phyloP scores from a whole-genome alignment of 2,797 vertebrate genomes.

The Protonibea diacanthus region DNA sequence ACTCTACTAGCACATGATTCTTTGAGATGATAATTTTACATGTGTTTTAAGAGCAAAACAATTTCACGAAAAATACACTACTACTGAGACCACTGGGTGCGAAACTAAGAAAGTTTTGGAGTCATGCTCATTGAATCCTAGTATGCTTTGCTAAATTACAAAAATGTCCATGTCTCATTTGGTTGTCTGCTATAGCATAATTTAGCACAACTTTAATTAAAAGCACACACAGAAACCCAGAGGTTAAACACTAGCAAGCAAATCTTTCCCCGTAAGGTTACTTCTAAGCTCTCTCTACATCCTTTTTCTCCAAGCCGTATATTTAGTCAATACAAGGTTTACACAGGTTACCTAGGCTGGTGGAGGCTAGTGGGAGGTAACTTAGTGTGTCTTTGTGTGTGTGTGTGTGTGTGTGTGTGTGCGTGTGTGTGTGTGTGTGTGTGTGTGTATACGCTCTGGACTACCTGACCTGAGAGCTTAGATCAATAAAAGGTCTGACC shows the following conservation, averaged over 20 bases:
- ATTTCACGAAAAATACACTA: neutral
- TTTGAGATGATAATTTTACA: neutral
- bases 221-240: neutral
- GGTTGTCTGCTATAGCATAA: neutral
- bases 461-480: neutral
- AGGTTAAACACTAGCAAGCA: conserved; percentile 11
- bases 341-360: conserved; percentile 10
- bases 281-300: neutral
- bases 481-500: conserved; percentile 17
- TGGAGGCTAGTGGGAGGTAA: neutral
- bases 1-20: neutral
- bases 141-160: neutral
- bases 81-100: neutral
- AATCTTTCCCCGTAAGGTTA: neutral
- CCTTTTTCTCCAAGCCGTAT: neutral
- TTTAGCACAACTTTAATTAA: conserved; percentile 4
- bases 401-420: neutral
- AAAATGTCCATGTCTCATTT: neutral
- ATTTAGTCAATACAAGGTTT: conserved; percentile 30
- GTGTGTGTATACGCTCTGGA: neutral
- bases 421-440: neutral
- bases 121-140: neutral
- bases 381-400: neutral
- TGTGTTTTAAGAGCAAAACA: neutral
- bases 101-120: neutral